These are phyloP conservation scores for Accipiter badius DNA, from an alignment of 2,797 vertebrate species.

Conservation along the genomic window DNA sequence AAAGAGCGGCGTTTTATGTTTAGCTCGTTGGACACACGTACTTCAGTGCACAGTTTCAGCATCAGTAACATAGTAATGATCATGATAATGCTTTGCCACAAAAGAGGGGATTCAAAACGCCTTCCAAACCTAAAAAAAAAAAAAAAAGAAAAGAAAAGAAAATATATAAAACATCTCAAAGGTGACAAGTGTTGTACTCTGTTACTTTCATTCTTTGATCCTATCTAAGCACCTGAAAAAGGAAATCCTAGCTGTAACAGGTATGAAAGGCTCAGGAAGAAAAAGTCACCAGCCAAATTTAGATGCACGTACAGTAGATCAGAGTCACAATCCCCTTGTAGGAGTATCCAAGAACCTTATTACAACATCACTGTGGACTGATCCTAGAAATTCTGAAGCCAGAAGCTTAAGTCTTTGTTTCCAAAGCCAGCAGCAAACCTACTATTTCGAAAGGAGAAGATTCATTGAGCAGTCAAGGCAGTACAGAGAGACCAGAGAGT, in stretches of 20 bases:
- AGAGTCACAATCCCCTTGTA: not conserved
- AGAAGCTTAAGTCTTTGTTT: not conserved
- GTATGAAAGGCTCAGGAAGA: not conserved
- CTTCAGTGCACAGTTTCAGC: conserved; percentile 91
- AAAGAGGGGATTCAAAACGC: conserved; percentile 89
- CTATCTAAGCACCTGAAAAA: not conserved
- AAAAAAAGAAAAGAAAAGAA: not conserved
- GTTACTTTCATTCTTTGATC: not conserved
- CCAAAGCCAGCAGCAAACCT: not conserved
- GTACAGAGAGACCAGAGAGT: not conserved
- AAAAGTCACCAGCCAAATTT: not conserved
- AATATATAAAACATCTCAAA: not conserved
- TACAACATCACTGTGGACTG: not conserved
- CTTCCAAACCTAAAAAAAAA: conserved; percentile 84
- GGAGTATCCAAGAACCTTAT: not conserved
- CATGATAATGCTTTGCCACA: conserved; percentile 97
- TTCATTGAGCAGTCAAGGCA: not conserved
- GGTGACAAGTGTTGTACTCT: not conserved
- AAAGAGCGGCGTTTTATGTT: conserved; percentile 87
- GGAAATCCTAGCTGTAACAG: not conserved
- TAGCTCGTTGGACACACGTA: conserved; percentile 86
- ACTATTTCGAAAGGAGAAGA: not conserved
- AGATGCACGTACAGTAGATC: not conserved
- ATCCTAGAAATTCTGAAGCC: not conserved
- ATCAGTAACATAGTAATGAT: conserved; percentile 93